Conservation (phyloP, 2,888 invertebrate species). For the Neoaliturus tenellus region DNA sequence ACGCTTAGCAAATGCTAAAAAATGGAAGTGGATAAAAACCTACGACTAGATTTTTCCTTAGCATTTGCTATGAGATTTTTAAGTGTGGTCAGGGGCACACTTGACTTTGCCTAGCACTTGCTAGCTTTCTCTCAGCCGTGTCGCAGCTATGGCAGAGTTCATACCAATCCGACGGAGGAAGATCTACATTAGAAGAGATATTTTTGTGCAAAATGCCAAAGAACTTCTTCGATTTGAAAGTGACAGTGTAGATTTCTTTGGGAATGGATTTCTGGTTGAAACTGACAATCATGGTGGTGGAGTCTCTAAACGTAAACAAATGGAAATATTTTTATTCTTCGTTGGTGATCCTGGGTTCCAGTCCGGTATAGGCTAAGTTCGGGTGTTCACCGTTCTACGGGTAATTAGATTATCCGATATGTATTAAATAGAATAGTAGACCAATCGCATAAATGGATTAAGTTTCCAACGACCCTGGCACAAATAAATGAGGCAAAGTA, state of each 20-base stretch:
- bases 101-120: neutral
- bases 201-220: neutral
- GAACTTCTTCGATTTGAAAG: conserved; percentile 26
- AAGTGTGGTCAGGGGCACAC: conserved; percentile 2
- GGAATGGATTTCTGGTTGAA: neutral
- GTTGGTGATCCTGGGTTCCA: conserved; percentile 23
- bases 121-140: neutral
- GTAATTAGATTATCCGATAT: neutral
- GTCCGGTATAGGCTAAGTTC: neutral
- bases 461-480: neutral
- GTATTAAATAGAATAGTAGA: neutral
- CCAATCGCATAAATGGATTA: neutral
- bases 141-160: neutral
- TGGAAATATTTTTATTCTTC: neutral
- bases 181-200: neutral
- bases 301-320: neutral
- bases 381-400: neutral
- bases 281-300: neutral
- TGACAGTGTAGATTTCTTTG: conserved; percentile 17
- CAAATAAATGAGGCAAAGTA: neutral
- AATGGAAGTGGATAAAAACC: neutral
- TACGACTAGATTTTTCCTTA: neutral
- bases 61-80: conserved; percentile 3
- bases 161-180: neutral
- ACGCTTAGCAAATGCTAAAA: neutral